Base-by-base conservation (phyloP, 30 jellyfish, hydroid and myxozoan species). In the Pelagia noctiluca region DNA sequence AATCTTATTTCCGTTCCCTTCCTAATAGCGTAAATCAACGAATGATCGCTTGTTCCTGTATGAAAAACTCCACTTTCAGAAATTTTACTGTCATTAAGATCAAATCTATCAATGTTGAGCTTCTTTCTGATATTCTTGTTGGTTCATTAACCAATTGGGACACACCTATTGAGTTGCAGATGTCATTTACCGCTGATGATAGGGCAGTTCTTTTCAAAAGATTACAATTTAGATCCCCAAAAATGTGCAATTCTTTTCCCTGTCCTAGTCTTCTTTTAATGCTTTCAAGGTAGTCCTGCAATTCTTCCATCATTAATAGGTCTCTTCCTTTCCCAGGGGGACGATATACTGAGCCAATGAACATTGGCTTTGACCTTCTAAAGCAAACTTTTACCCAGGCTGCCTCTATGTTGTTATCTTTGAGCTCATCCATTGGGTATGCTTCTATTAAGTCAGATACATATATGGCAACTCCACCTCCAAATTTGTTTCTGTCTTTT, bases 121-220 rank as follows among this genome's bases (percentile, higher is more conserved):
- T n/a, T 60, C 34, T 60, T 26, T 60, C 72, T 60, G 72, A n/a
- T 22, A 26, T 60, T 60, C 72, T 60, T 60, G 72, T 60, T n/a
- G 72, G 72, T 26, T n/a, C 34, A 60, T 60, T 26, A 4, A 60
- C 10, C 29, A 60, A n/a, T 60, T 60, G 72, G 34, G 29, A 60
- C 72, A 60, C 8, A 60, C 72, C 72, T 26, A 22, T 60, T n/a
- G 23, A 22, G 29, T 60, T 60, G 34, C 72, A 60, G 5, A 60
- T 22, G 29, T 60, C 72, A 26, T 60, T 60, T n/a, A 60, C 23
- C 29, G 34, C 34, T 5, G 34, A n/a, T n/a, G 72, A n/a, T 22
- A 60, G 72, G 34, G 34, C 34, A 26, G 29, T 60, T 60, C 34
- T 22, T 60, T n/a, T n/a, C 72, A 60, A 60, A 10, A 60, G 29